phyloP scores from a whole-genome alignment of 2,113 vertebrate genomes.

The Misgurnus anguillicaudatus region DNA sequence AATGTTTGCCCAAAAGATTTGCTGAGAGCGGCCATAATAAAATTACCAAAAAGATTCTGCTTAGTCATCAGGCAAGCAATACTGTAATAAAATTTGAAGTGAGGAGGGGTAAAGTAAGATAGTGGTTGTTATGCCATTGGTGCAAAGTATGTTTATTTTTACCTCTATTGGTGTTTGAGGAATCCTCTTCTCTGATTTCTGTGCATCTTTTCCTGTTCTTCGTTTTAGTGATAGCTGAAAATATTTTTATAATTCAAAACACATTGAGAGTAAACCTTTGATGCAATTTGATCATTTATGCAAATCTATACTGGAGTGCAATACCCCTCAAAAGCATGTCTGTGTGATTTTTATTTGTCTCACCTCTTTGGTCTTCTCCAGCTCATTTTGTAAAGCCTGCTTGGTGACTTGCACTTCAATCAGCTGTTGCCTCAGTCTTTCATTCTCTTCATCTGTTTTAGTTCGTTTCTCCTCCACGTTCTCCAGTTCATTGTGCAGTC shows the following conservation, averaged over 20 bases:
- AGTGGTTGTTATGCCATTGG: too few relatives aligned
- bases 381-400: constrained; percentile 92
- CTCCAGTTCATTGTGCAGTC: constrained; percentile 95
- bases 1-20: too few relatives aligned
- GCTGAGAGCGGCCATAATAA: too few relatives aligned
- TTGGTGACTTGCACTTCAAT: constrained; percentile 96
- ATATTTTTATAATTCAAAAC: constrained; percentile 33
- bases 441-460: constrained; percentile 96
- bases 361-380: constrained; percentile 97
- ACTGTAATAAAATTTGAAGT: too few relatives aligned
- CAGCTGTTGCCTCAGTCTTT: constrained; percentile 91
- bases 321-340: too few relatives aligned
- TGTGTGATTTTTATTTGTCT: constrained; percentile 10
- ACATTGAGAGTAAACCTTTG: neutral
- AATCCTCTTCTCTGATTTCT: constrained; percentile 87
- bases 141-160: constrained; percentile 26
- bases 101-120: too few relatives aligned
- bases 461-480: constrained; percentile 97
- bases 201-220: constrained; percentile 92
- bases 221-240: constrained; percentile 89
- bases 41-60: too few relatives aligned
- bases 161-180: constrained; percentile 92
- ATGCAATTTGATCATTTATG: neutral
- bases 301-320: too few relatives aligned
- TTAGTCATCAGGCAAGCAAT: too few relatives aligned